phyloP scores from a whole-genome alignment of 2,113 vertebrate species.

The Platycercus adscitus region DNA sequence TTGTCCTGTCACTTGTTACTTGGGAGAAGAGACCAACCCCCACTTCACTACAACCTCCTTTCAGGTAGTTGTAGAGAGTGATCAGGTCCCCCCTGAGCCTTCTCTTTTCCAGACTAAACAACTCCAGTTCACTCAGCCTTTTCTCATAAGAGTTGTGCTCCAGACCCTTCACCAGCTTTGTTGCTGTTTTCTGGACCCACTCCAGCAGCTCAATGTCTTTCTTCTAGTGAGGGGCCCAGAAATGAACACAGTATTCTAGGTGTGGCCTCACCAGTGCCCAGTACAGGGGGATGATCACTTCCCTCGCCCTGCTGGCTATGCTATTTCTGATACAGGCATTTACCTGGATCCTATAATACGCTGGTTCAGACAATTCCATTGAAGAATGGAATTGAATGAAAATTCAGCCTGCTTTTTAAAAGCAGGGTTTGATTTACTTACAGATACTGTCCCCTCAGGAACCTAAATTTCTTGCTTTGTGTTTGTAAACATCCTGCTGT shows the following conservation, averaged over 20 bases:
- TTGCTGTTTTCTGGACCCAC: not conserved
- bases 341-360: not conserved
- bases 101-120: not conserved
- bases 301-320: not conserved
- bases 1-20: not conserved
- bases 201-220: not conserved
- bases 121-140: not conserved
- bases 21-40: not conserved
- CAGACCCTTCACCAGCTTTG: not conserved
- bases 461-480: not conserved
- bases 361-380: not conserved
- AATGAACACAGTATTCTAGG: not conserved
- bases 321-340: not conserved
- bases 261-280: rapidly evolving
- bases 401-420: not conserved
- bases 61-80: not conserved
- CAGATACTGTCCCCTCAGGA: rapidly evolving
- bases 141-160: too few species aligned
- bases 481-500: not conserved
- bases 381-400: not conserved
- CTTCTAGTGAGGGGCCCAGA: not conserved
- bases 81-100: not conserved
- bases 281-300: not conserved
- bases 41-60: not conserved
- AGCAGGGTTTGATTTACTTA: not conserved